phyloP scores from a whole-genome alignment of 2,113 vertebrate genomes.

The Fukomys damarensis region DNA sequence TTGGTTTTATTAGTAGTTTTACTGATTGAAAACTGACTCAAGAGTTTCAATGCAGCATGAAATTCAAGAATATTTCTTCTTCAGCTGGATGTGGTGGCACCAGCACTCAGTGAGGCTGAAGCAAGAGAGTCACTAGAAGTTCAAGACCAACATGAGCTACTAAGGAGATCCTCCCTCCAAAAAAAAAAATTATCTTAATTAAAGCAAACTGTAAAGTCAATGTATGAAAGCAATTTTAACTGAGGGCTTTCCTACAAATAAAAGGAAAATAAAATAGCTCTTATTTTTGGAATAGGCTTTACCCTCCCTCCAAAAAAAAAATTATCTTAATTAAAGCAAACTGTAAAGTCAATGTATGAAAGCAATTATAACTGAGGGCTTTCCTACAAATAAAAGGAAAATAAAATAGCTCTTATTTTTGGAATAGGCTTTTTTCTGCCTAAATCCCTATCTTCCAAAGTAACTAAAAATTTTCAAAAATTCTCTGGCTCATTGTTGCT shows the following conservation, averaged over 20 bases:
- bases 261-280: conserved; percentile 19
- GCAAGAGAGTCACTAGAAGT: not conserved
- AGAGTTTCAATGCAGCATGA: not conserved
- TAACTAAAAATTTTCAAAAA: not conserved
- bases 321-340: not conserved
- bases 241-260: not conserved
- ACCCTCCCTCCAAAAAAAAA: not conserved
- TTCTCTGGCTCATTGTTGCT: not conserved
- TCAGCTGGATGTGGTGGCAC: not conserved
- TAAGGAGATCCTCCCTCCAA: not conserved
- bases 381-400: not conserved
- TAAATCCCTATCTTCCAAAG: not conserved
- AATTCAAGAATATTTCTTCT: not conserved
- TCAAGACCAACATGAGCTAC: not conserved
- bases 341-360: not conserved
- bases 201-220: not conserved
- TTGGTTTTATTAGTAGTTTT: too few relatives aligned
- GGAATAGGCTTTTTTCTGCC: not conserved
- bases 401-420: conserved; percentile 13
- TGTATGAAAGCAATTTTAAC: not conserved
- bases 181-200: not conserved
- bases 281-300: too few relatives aligned
- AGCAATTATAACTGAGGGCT: not conserved
- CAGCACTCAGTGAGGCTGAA: not conserved
- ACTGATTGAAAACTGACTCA: not conserved